Conservation (phyloP, 2,888 invertebrate genomes). For the Synergus japonicus region DNA sequence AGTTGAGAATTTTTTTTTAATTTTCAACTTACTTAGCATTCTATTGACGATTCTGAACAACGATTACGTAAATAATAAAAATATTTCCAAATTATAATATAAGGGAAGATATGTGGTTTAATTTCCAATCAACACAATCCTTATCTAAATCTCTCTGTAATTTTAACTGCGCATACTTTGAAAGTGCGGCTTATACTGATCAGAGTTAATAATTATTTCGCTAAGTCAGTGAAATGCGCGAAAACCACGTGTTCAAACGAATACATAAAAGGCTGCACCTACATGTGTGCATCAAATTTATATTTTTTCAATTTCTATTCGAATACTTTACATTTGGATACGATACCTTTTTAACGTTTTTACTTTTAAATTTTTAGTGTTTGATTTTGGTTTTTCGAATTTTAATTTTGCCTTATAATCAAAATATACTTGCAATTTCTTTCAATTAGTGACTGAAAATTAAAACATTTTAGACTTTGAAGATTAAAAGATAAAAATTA, state of each 20-base stretch:
- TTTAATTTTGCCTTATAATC: no score
- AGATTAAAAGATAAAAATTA: background rate
- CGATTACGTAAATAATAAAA: background rate
- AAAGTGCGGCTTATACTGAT: constrained; percentile 49
- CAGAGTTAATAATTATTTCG: constrained; percentile 24
- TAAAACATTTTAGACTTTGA: background rate
- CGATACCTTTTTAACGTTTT: no score
- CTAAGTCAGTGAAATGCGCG: constrained; percentile 14
- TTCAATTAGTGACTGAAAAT: background rate
- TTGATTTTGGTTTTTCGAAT: background rate
- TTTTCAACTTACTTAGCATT: background rate
- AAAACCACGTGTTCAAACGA: constrained; percentile 1
- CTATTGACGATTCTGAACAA: background rate
- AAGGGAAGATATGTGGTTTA: background rate
- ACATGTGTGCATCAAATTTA: background rate
- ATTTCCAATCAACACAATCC: background rate
- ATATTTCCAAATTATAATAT: background rate
- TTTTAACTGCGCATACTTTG: constrained; percentile 44
- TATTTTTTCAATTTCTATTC: background rate
- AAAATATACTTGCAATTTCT: no score
- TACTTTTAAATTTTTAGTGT: no score
- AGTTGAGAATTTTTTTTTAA: background rate
- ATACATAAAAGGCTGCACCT: background rate
- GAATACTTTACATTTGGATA: no score
- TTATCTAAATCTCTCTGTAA: background rate